phyloP scores from a whole-genome alignment of 2,113 vertebrate species.

The Microcebus murinus region DNA sequence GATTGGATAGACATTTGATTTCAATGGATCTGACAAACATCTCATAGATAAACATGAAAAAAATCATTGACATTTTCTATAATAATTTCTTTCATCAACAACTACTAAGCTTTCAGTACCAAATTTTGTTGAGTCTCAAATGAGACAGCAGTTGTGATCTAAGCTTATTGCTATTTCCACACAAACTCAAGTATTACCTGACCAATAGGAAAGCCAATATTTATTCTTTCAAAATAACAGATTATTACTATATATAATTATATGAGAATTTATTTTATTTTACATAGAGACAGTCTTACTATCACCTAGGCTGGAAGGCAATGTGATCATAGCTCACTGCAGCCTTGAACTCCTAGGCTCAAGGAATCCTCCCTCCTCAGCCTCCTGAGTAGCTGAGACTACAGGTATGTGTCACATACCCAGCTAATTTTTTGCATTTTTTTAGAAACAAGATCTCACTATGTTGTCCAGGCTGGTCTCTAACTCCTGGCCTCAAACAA shows the following conservation, averaged over 20 bases:
- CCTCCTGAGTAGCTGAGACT: no score
- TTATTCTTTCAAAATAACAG: slow-evolving; percentile 28
- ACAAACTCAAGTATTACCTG: neutral
- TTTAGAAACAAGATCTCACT: no score
- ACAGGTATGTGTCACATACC: no score
- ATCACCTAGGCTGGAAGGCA: no score
- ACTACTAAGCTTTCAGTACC: neutral
- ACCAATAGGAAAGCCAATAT: slow-evolving; percentile 6
- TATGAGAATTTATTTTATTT: slow-evolving; percentile 2
- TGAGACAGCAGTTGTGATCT: neutral
- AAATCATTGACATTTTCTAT: neutral
- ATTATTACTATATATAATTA: neutral
- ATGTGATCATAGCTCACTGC: no score
- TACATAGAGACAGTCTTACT: no score
- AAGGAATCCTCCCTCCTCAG: no score
- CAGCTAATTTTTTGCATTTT: no score
- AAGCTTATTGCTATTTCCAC: neutral
- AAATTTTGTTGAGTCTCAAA: slow-evolving; percentile 43
- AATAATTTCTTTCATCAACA: slow-evolving; percentile 1
- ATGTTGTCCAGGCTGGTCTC: no score
- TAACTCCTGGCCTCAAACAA: no score
- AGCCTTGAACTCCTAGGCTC: no score
- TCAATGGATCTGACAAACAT: neutral
- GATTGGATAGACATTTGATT: neutral
- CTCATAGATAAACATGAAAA: neutral